Evolutionary conservation across 2,113 vertebrate genomes (phyloP), one percentile per base, ranked within the genome.

Genomic region (Bostrychus sinensis): DNA sequence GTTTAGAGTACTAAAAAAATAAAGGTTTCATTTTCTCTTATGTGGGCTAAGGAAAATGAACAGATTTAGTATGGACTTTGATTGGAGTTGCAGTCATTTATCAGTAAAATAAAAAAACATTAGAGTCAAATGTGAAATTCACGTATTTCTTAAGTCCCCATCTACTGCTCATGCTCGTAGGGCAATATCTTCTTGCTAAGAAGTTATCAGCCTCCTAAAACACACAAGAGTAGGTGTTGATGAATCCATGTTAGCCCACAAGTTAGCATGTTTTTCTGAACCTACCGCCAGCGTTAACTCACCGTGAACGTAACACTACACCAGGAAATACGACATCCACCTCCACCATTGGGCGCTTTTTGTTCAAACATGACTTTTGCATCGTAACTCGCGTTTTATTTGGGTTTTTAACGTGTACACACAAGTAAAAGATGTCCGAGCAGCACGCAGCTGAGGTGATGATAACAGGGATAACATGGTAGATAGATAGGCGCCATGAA

Each of bases 401-500:
- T 3, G 12, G 13, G 17, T 39, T 28, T 10, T 23, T 4, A 16
- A 14, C 3, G 1, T 45, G 32, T 30, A 38, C 14, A 37, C 12
- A 16, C 62, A 20, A 39, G 4, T n/a, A n/a, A 50, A 50, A 54
- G 23, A n/a, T 26, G 39, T 3, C 17, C n/a, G 38, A 14, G 19
- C 1, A 37, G 30, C 46, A 11, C 51, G 32, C 53, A 56, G 71
- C 26, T 65, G 11, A 73, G 60, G 80, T 75, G 82, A 85, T 75
- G 72, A 76, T 74, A 64, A 70, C 64, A 25, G 66, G 65, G 77
- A 79, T 70, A 71, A 43, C 20, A 51, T 63, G 65, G 80, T 36
- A 43, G 75, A 55, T 34, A 66, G 78, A 78, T 20, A 69, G 80
- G 64, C 84, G 86, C 84, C 86, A 86, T 83, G 70, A 65, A 80